phyloP scores from a whole-genome alignment of 2,888 invertebrate genomes.

The Nephrocerus scutellatus region DNA sequence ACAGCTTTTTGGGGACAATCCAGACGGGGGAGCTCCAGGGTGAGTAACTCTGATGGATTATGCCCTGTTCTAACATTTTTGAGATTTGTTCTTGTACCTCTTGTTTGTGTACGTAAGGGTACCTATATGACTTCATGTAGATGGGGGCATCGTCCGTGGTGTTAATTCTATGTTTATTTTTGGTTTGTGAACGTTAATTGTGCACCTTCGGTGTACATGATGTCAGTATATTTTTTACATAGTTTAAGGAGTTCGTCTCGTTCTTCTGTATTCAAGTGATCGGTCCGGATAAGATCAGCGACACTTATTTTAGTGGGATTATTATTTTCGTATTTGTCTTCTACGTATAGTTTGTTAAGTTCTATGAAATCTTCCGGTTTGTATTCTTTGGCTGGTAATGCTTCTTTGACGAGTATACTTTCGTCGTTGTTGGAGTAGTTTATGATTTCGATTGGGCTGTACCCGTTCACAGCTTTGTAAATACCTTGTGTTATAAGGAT shows the following conservation, averaged over 20 bases:
- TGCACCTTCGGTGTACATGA: conserved; percentile 1
- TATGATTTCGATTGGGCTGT: background rate
- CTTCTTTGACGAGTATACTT: background rate
- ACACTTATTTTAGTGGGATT: background rate
- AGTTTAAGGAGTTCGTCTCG: background rate
- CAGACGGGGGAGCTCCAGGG: too few relatives aligned
- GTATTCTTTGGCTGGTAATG: conserved; percentile 1
- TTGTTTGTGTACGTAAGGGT: conserved; percentile 5
- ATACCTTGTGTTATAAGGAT: background rate
- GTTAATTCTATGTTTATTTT: too few relatives aligned
- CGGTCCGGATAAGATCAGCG: background rate
- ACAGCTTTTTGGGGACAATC: conserved; percentile 1
- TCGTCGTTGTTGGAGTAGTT: conserved; percentile 1
- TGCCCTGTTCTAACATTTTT: conserved; percentile 2
- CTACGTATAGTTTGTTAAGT: conserved; percentile 5
- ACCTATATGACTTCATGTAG: conserved; percentile 8
- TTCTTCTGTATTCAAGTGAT: conserved; percentile 1
- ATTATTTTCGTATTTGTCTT: background rate
- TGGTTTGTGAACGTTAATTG: conserved; percentile 1
- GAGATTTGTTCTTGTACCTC: conserved; percentile 3
- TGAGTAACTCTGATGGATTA: conserved; percentile 6
- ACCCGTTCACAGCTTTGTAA: conserved; percentile 3
- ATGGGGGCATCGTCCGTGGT: conserved; percentile 5
- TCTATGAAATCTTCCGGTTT: conserved; percentile 3
- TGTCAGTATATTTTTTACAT: background rate